Evolutionary conservation across 2,888 invertebrate genomes (phyloP), one percentile per base, ranked within the genome.

Genomic region (Coremacera marginata): DNA sequence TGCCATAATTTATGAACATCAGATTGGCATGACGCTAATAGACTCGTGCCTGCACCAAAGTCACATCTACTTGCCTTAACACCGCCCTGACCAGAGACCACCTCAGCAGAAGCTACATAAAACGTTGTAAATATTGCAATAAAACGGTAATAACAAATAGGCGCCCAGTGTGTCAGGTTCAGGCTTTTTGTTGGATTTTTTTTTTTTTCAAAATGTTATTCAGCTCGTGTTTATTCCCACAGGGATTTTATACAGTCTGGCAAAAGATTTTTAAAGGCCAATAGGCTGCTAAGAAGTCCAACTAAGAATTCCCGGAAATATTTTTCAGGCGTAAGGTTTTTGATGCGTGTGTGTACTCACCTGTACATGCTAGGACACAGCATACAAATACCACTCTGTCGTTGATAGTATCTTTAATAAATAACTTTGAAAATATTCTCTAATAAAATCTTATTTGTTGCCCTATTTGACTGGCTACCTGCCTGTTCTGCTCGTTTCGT

Each of bases 21-120:
- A 78, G 79, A 80, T 80, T 78, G 77, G 74, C 80, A 81, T 78
- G 78, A 77, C 77, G 78, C 72, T 78, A 80, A 79, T 80, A 78
- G 76, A 80, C 77, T 60, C 71, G 68, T 70, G 60, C 51, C 52
- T 55, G 68, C 76, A 14, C 25, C 51, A 31, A 44, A 34, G 14
- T 22, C 44, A 5, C 27, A 76, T 49, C 62, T 27, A 52, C 34
- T 37, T 37, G n/a, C 11, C 8, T 19, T 19, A 27, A 34, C 34
- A 0, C 31, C 31, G 49, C 14, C n/a, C 22, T 19, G 19, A 2
- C 44, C 22, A 44, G 19, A 37, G 22, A 67, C 19, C 8, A 2
- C 14, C 44, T 44, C 37, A 11, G 57, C 19, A 57, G 27, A 9
- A 49, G 44, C 11, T 22, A 60, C 25, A 19, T 19, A 19, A 27